phyloP scores from a whole-genome alignment of 2,888 invertebrate genomes.

The Pocota personata region DNA sequence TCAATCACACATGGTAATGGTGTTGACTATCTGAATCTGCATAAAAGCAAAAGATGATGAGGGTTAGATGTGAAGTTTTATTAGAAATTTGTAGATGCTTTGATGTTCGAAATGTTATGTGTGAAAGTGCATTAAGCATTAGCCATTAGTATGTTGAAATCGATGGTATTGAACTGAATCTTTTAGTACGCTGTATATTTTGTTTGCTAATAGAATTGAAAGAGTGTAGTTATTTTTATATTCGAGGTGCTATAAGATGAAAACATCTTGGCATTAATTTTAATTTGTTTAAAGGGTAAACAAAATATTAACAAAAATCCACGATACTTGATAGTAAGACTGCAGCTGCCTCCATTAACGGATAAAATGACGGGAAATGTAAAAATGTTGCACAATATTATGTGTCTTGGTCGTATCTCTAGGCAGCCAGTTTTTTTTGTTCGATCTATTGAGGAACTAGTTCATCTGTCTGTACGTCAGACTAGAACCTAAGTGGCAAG shows the following conservation, averaged over 20 bases:
- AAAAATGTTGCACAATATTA: too few species aligned
- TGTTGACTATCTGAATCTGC: not conserved
- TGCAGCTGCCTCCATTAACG: too few species aligned
- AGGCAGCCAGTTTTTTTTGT: too few species aligned
- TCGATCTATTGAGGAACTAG: too few species aligned
- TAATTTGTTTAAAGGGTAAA: too few species aligned
- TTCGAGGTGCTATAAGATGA: not conserved
- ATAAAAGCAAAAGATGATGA: constrained; percentile 25
- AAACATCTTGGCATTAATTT: too few species aligned
- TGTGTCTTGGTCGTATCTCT: too few species aligned
- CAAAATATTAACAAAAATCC: too few species aligned
- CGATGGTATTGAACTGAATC: not conserved
- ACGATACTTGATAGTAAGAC: too few species aligned
- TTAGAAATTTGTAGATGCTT: not conserved
- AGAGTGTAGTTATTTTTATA: not conserved
- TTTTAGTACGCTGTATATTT: not conserved
- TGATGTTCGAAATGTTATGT: constrained; percentile 26
- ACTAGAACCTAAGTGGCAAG: too few species aligned
- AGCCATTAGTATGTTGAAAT: not conserved
- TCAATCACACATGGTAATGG: constrained; percentile 39
- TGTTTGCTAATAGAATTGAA: not conserved
- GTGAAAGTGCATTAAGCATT: constrained; percentile 26
- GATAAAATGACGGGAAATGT: too few species aligned
- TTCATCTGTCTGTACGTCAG: too few species aligned
- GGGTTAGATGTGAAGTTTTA: constrained; percentile 11